Evolutionary conservation across 1,140 invertebrate genomes (phyloP).

Genomic region (Pogonomyrmex barbatus): DNA sequence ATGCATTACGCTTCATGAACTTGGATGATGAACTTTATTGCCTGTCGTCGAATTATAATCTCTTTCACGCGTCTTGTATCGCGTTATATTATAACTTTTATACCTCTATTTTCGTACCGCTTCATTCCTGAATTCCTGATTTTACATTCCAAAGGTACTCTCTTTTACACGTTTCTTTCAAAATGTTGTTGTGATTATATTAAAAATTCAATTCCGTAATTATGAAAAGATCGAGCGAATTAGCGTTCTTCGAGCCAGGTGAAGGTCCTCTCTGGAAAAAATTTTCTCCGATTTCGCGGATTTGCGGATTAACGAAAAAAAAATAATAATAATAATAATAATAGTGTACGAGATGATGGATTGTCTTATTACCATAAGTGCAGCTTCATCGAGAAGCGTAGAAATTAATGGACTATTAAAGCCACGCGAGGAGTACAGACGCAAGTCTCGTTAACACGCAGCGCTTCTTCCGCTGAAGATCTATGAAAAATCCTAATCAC

Average conservation of each 20-base stretch:
- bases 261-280: not conserved
- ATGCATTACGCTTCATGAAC: not conserved
- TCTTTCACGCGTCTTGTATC: not conserved
- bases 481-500: constrained; percentile 60
- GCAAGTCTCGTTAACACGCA: constrained; percentile 54
- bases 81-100: not conserved
- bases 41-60: constrained; percentile 2
- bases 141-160: not conserved
- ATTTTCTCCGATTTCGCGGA: not conserved
- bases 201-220: not conserved
- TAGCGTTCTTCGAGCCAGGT: not conserved
- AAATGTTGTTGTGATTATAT: not conserved
- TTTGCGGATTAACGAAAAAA: constrained; percentile 14
- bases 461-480: constrained; percentile 43
- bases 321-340: not conserved
- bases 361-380: constrained; percentile 54
- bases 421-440: not conserved
- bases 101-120: too few relatives aligned
- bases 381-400: constrained; percentile 14
- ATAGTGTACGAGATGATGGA: constrained; percentile 27
- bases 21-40: constrained; percentile 8
- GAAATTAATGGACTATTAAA: constrained; percentile 63
- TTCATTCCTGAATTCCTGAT: not conserved
- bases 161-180: not conserved
- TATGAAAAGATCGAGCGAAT: not conserved